Percentiles rank a stretch among this genome's conserved stretches.
Conservation (phyloP, 64 coral and sea anemone genomes). For the Montipora foliosa region DNA sequence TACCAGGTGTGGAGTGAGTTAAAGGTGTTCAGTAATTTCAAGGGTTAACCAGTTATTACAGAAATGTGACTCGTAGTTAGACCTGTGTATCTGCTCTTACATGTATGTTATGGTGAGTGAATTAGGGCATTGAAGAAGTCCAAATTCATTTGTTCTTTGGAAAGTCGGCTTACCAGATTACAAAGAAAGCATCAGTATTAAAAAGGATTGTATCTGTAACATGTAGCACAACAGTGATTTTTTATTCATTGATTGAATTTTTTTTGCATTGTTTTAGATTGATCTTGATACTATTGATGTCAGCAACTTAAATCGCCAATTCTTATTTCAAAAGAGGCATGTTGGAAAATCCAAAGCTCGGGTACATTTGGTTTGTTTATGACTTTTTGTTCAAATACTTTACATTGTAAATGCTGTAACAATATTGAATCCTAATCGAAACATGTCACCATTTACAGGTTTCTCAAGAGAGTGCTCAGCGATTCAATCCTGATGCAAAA, state of each 20-base stretch:
- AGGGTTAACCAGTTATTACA: too few species aligned
- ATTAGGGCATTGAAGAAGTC: too few species aligned
- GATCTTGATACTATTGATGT: conserved; percentile 99
- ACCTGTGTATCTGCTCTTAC: too few species aligned
- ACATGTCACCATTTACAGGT: conserved; percentile 55
- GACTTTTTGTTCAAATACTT: background rate
- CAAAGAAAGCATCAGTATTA: too few species aligned
- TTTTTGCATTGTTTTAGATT: conserved; percentile 58
- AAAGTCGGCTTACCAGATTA: too few species aligned
- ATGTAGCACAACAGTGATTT: too few species aligned
- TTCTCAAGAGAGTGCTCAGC: conserved; percentile 89
- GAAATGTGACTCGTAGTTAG: too few species aligned
- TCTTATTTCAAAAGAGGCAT: conserved; percentile 98
- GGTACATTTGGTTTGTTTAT: conserved; percentile 26
- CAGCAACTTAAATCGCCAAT: conserved; percentile 98
- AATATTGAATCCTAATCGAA: background rate
- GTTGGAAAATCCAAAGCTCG: conserved; percentile 97
- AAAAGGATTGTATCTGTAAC: too few species aligned
- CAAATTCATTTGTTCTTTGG: too few species aligned
- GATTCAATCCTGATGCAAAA: conserved; percentile 90
- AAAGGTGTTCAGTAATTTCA: too few species aligned
- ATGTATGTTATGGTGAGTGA: background rate
- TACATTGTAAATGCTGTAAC: too few species aligned
- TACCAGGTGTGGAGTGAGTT: too few species aligned
- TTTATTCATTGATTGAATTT: background rate